Evolutionary conservation across 2,113 vertebrate species (phyloP).

Genomic region (Phyllostomus hastatus): DNA sequence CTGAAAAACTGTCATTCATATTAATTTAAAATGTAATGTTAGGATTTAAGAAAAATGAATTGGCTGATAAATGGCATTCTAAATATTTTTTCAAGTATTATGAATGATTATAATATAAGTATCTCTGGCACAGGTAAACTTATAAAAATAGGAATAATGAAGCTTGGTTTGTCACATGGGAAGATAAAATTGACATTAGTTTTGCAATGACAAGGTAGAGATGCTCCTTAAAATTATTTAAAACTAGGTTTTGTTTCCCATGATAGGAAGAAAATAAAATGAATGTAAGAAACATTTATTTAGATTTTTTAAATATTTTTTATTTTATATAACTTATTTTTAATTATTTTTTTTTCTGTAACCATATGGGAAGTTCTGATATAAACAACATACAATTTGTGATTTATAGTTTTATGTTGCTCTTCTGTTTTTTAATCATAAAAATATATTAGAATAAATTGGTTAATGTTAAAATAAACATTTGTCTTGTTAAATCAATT

Average conservation of each 20-base stretch:
- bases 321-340: not conserved
- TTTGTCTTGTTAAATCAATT: not conserved
- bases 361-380: not conserved
- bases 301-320: not conserved
- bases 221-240: not conserved
- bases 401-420: not conserved
- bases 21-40: slow-evolving; percentile 55
- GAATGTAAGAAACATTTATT: not conserved
- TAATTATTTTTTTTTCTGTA: not conserved
- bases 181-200: slow-evolving; percentile 35
- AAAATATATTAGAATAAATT: not conserved
- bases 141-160: not conserved
- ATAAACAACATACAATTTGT: not conserved
- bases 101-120: slow-evolving; percentile 5
- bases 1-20: not conserved
- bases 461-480: not conserved
- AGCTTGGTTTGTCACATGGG: slow-evolving; percentile 42
- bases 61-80: not conserved
- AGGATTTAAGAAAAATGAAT: slow-evolving; percentile 9
- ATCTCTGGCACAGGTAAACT: not conserved
- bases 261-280: not conserved
- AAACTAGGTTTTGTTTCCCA: not conserved
- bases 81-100: not conserved
- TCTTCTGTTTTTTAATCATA: not conserved
- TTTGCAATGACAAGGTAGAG: slow-evolving; percentile 29